phyloP scores from a whole-genome alignment of 2,797 vertebrate genomes.

The Malacoctenus gilli region DNA sequence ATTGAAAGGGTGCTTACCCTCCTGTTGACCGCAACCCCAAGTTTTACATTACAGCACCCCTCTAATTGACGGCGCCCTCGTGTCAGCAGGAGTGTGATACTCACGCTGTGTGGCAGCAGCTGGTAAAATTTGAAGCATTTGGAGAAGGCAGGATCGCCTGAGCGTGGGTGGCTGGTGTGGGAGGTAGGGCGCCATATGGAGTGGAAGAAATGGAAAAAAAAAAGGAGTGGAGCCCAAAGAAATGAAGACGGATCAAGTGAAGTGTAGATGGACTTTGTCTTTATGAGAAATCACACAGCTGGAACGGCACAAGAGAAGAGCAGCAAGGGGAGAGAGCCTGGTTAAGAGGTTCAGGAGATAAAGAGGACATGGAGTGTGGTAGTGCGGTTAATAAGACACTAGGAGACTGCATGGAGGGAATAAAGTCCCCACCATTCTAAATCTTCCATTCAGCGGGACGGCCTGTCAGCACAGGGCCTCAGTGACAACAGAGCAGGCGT shows the following conservation, averaged over 20 bases:
- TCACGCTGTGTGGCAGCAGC: slow-evolving; percentile 20
- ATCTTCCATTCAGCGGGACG: slow-evolving; percentile 21
- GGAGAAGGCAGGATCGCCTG: slow-evolving; percentile 5
- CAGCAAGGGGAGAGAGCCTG: too few relatives aligned
- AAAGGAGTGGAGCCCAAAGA: slow-evolving; percentile 4
- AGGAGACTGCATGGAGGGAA: too few relatives aligned
- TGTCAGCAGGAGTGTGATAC: slow-evolving; percentile 36
- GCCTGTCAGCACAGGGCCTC: slow-evolving; percentile 24
- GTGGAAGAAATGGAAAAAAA: slow-evolving; percentile 6
- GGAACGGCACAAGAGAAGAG: slow-evolving; percentile 4
- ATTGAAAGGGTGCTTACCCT: slow-evolving; percentile 45
- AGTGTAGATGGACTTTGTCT: too few relatives aligned
- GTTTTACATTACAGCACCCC: slow-evolving; percentile 40
- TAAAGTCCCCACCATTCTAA: not conserved
- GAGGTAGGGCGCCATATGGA: slow-evolving; percentile 7
- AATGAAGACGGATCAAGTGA: slow-evolving; percentile 1
- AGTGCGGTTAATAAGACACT: too few relatives aligned
- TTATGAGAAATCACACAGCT: not conserved
- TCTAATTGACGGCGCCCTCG: slow-evolving; percentile 39
- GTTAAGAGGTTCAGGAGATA: too few relatives aligned
- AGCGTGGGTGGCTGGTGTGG: slow-evolving; percentile 25
- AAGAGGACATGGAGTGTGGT: slow-evolving; percentile 11
- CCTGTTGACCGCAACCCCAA: slow-evolving; percentile 36
- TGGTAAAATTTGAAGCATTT: slow-evolving; percentile 47
- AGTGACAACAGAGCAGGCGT: slow-evolving; percentile 37